phyloP scores from a whole-genome alignment of 2,888 invertebrate species.

The Meandrusa payeni region DNA sequence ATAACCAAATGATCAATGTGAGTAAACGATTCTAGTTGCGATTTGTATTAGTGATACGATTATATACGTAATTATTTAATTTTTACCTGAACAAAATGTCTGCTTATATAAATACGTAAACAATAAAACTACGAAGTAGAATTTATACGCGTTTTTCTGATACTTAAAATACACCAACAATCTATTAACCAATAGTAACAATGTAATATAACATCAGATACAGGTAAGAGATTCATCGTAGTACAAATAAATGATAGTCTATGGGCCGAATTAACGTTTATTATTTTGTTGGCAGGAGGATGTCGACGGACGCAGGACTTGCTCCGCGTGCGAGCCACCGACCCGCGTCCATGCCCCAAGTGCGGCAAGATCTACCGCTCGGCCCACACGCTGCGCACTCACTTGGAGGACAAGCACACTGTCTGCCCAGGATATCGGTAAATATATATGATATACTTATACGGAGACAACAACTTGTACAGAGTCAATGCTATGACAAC shows the following conservation, averaged over 20 bases:
- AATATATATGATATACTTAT: no score
- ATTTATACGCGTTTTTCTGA: constrained; percentile 33
- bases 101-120: constrained; percentile 74
- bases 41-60: constrained; percentile 78
- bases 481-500: no score
- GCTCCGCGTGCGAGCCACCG: constrained; percentile 93
- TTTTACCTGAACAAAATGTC: constrained; percentile 77
- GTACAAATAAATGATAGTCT: constrained; percentile 2
- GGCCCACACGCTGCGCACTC: constrained; percentile 94
- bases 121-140: constrained; percentile 80
- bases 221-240: neutral
- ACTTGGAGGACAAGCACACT: constrained; percentile 96
- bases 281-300: constrained; percentile 77
- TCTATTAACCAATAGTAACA: no score
- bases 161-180: no score
- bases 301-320: constrained; percentile 91
- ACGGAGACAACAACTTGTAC: no score
- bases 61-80: constrained; percentile 80
- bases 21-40: constrained; percentile 79
- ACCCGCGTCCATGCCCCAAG: constrained; percentile 95
- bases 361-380: constrained; percentile 96
- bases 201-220: no score
- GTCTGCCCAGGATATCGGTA: constrained; percentile 92
- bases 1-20: constrained; percentile 79
- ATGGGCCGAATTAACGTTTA: neutral